Base-by-base conservation (phyloP, 2,888 invertebrate genomes). In the Argyra leucocephala region DNA sequence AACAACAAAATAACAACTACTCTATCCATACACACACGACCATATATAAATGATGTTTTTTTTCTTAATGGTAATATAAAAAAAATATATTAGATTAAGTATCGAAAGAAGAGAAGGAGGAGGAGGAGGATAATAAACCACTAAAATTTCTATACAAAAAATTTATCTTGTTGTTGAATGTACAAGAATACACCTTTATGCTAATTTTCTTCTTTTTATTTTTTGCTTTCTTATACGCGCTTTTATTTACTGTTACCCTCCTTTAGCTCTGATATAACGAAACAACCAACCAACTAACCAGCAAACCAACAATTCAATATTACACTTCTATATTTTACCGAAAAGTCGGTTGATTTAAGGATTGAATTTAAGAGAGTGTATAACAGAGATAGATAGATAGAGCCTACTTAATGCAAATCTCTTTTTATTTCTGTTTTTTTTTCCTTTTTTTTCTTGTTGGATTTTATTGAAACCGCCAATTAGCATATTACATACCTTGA, bases 401-500 rank as follows among this genome's bases (percentile, higher is more conserved):
- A 48, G 48, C 48, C 48, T 48, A 18, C 12, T 18, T 48, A 48
- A 48, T 48, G 2, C 3, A 37, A 15, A 37, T 37, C n/a, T 48
- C 18, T 9, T 6, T 48, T 18, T 48, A 4, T 48, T 48, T 12
- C 6, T n/a, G 18, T 48, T 48, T 48, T n/a, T 48, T 37, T 37
- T 48, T 48, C 18, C 12, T 48, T 48, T 31, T n/a, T 37, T 26
- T 26, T 26, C 26, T 6, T 26, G 4, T 26, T 26, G 26, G 26
- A 26, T 26, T 26, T 26, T 26, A 10, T 31, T 31, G 12, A 48
- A 48, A 9, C 48, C 48, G 48, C 48, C 48, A 48, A 48, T 48
- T 48, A 48, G 48, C 48, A 48, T 48, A 48, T 48, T 48, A 48
- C 48, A 48, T 48, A 48, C 48, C 48, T 48, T 48, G 15, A 48